Base-by-base conservation (phyloP, 1,140 invertebrate species). In the Pteromalus puparum region DNA sequence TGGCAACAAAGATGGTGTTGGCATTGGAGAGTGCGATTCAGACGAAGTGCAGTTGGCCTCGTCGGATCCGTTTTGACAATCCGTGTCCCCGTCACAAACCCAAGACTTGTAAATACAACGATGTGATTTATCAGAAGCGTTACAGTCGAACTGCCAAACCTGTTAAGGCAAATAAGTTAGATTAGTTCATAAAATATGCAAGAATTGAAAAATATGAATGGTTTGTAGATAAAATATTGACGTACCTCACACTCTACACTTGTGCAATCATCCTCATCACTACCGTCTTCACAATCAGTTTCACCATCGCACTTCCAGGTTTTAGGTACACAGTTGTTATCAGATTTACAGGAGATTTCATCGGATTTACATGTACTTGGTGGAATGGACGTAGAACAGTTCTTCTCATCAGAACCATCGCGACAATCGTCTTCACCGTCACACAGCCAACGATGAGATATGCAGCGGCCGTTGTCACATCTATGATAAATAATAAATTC, bases 21-120 rank as follows among this genome's bases (percentile, higher is more conserved):
- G 87, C 0, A 87, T 15, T 1, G 90, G 18, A 1, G 88, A 85
- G 2, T 90, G 15, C 82, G 93, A 67, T 26, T 85, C 81, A 1
- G 68, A 18, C 86, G 85, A 68, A 87, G 87, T 91, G 86, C 96
- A 97, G 84, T 97, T 95, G 2, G 68, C 76, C 91, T 98, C 97
- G 90, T 97, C 97, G 0, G 95, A 95, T 1, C 90, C 92, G 87
- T 96, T 95, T 0, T 92, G 87, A 83, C 96, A 97, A 85, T 97
- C 96, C 1, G 91, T 88, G 61, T 96, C 95, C 0, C 95, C 95
- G 91, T 97, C 96, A 92, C 97, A 97, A 0, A 96, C 92, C 95
- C 95, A 96, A 1, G 92, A 91, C 0, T 89, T 87, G 38, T 93
- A 93, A 42, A 93, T 93, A 24, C 92, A 93, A 1, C 90, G 86